These are phyloP conservation scores for Thymelicus sylvestris DNA, from an alignment of 2,888 invertebrate genomes.

Conservation along the genomic window DNA sequence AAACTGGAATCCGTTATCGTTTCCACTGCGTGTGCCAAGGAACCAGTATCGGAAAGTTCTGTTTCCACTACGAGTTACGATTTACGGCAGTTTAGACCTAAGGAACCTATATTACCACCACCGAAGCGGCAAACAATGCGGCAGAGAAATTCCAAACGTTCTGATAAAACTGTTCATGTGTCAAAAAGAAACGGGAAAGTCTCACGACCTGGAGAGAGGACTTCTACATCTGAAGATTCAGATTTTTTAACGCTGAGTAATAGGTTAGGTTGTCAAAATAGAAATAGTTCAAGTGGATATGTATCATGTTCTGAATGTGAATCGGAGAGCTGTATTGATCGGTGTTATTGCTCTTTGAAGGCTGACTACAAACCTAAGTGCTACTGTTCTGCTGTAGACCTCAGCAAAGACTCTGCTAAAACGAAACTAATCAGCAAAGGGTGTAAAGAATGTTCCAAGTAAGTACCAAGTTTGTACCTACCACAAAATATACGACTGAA, in stretches of 20 bases:
- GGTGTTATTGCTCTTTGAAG: constrained; percentile 93
- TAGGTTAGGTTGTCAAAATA: constrained; percentile 84
- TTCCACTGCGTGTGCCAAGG: constrained; percentile 51
- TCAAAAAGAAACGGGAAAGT: constrained; percentile 74
- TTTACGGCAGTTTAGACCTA: constrained; percentile 85
- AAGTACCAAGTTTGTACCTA: constrained; percentile 48
- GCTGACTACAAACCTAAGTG: constrained; percentile 85
- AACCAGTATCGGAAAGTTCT: constrained; percentile 83
- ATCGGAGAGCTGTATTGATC: constrained; percentile 93
- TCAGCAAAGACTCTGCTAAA: constrained; percentile 69
- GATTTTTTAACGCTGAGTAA: constrained; percentile 85
- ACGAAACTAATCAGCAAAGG: constrained; percentile 63
- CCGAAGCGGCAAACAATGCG: constrained; percentile 73
- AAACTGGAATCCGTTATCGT: constrained; percentile 41
- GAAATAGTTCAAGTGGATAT: constrained; percentile 89
- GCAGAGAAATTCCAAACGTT: constrained; percentile 71
- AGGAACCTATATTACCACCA: constrained; percentile 73
- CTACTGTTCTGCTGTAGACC: constrained; percentile 85
- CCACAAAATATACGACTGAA: too few relatives aligned
- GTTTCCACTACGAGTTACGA: constrained; percentile 87
- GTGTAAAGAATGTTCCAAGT: constrained; percentile 80
- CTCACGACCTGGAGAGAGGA: constrained; percentile 84
- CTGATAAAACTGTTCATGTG: constrained; percentile 70
- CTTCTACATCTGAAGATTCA: constrained; percentile 87
- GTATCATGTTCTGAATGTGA: constrained; percentile 96